Conservation (phyloP, 2,888 invertebrate species). For the Archips crataeganus region DNA sequence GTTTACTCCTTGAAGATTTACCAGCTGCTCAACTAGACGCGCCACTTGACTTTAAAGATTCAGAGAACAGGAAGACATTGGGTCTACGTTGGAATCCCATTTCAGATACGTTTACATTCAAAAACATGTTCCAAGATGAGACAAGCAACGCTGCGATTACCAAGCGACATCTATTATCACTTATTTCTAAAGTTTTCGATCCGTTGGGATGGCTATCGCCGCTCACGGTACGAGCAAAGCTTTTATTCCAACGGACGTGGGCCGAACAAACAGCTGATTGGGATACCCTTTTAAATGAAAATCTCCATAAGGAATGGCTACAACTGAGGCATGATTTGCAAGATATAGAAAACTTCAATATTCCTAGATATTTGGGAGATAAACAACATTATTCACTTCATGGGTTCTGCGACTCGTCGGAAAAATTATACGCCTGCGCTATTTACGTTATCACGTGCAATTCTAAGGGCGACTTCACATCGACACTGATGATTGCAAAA, state of each 20-base stretch:
- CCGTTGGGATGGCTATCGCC: conserved; percentile 34
- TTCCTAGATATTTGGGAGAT: conserved; percentile 18
- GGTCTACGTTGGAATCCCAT: conserved; percentile 31
- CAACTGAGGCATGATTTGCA: conserved; percentile 12
- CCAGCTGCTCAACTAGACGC: conserved; percentile 2
- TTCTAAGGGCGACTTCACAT: conserved; percentile 34
- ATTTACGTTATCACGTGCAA: conserved; percentile 36
- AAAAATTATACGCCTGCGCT: conserved; percentile 40
- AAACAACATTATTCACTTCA: conserved; percentile 33
- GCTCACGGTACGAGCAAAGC: conserved; percentile 20
- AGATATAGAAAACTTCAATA: conserved; percentile 10
- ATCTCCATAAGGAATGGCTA: conserved; percentile 14
- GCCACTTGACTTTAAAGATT: conserved; percentile 13
- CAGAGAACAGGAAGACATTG: conserved; percentile 25
- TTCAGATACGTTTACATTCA: conserved; percentile 18
- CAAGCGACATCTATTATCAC: conserved; percentile 20
- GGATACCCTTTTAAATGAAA: background rate
- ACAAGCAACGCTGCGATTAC: background rate
- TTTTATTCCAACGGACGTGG: conserved; percentile 32
- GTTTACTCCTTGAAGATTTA: conserved; percentile 2
- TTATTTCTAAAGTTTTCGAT: conserved; percentile 27
- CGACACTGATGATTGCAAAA: conserved; percentile 34
- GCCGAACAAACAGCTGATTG: background rate
- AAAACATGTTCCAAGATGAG: conserved; percentile 1
- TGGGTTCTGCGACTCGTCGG: conserved; percentile 44